Evolutionary conservation across 1,140 invertebrate species (phyloP).

Genomic region (Lepidurus apus): DNA sequence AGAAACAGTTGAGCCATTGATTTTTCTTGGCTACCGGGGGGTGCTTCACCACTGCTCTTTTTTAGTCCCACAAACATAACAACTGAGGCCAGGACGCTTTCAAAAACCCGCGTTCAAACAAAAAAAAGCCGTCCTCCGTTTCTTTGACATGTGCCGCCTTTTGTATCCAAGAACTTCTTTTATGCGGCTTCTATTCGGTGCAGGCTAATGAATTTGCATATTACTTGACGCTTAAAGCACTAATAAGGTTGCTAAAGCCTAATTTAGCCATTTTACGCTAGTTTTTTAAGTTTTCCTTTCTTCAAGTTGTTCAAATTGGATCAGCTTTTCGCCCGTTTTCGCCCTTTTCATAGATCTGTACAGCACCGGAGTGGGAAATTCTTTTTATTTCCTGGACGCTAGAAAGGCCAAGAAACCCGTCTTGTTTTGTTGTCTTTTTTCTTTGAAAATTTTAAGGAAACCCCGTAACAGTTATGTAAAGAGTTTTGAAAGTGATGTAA

Average conservation of each 20-base stretch:
- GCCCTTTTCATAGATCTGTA: too few species aligned
- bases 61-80: conserved; percentile 1
- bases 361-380: too few species aligned
- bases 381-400: too few species aligned
- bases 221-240: neutral
- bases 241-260: neutral
- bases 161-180: neutral
- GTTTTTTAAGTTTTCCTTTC: neutral
- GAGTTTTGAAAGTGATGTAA: too few species aligned
- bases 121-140: neutral
- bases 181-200: conserved; percentile 9
- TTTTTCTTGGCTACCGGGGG: neutral
- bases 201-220: conserved; percentile 11
- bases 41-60: neutral
- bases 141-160: neutral
- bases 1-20: conserved; percentile 18
- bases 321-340: too few species aligned
- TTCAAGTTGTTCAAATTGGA: too few species aligned
- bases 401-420: too few species aligned
- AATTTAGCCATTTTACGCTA: neutral
- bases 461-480: too few species aligned
- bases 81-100: neutral
- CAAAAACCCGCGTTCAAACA: neutral
- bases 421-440: too few species aligned
- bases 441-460: too few species aligned